phyloP scores from a whole-genome alignment of 2,113 vertebrate genomes.

The Clupea harengus region DNA sequence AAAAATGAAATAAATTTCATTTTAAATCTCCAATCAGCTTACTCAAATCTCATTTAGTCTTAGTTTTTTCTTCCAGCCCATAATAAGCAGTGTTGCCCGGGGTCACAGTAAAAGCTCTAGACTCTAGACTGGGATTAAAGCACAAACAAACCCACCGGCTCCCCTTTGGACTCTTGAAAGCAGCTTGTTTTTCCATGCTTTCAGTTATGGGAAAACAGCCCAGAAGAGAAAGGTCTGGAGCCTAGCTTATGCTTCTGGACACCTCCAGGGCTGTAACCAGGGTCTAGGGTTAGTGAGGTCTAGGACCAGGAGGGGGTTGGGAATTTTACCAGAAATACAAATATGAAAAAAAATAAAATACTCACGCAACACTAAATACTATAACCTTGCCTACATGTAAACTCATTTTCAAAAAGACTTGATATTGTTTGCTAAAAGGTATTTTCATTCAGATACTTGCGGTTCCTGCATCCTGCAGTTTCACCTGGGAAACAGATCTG shows the following conservation, averaged over 20 bases:
- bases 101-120: slow-evolving; percentile 31
- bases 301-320: too few species aligned
- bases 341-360: too few species aligned
- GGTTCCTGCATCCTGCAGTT: too few species aligned
- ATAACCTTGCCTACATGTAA: too few species aligned
- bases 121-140: slow-evolving; percentile 50
- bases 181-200: slow-evolving; percentile 37
- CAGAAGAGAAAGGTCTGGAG: neutral
- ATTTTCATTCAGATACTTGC: too few species aligned
- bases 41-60: slow-evolving; percentile 66
- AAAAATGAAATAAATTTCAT: slow-evolving; percentile 55
- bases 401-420: too few species aligned
- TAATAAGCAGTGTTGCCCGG: slow-evolving; percentile 51
- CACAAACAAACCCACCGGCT: neutral
- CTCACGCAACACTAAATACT: too few species aligned
- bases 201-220: neutral
- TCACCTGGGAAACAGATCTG: too few species aligned
- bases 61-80: slow-evolving; percentile 48
- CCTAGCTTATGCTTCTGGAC: neutral
- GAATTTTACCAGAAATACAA: too few species aligned
- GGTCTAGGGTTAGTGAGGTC: too few species aligned
- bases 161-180: slow-evolving; percentile 31
- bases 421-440: too few species aligned
- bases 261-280: too few species aligned
- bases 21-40: slow-evolving; percentile 73